Percentiles rank a stretch among this genome's conserved stretches.
These are phyloP conservation scores for Crotophaga sulcirostris DNA, from an alignment of 2,113 vertebrate species.

Conservation along the genomic window DNA sequence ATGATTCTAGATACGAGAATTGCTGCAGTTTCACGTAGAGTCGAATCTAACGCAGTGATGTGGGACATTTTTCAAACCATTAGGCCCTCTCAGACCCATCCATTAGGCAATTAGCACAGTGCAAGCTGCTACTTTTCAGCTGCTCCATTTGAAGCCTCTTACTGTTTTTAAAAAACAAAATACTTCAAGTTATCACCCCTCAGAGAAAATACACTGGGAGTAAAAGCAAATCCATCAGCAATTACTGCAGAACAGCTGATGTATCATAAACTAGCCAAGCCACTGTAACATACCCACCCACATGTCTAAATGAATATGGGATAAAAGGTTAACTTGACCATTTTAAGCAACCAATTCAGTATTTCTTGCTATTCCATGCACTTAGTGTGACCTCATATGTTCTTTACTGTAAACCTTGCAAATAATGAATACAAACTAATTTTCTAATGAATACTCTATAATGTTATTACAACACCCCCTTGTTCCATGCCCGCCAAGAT, in stretches of 20 bases:
- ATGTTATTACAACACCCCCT: neutral
- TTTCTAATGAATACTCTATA: neutral
- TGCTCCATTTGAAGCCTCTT: neutral
- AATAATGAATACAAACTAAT: neutral
- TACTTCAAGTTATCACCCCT: neutral
- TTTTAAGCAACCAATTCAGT: neutral
- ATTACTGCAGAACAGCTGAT: constrained; percentile 29
- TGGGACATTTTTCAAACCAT: neutral
- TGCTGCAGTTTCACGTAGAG: neutral
- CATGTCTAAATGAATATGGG: neutral
- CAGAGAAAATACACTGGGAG: neutral
- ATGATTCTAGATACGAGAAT: neutral
- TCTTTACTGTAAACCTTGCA: neutral
- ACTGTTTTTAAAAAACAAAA: neutral
- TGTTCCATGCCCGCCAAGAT: neutral
- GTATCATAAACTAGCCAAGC: neutral
- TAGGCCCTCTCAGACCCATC: neutral
- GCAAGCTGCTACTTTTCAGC: neutral
- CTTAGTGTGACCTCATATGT: neutral
- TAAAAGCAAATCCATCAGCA: neutral
- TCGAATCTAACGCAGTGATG: neutral
- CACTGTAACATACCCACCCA: neutral
- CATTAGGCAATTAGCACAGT: neutral
- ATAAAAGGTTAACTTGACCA: constrained; percentile 29
- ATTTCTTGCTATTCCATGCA: neutral